A percentile compares a stretch with the other conserved stretches of the same genome.
Evolutionary conservation across 2,888 invertebrate genomes (phyloP).

Genomic region (Quadriops clusia): DNA sequence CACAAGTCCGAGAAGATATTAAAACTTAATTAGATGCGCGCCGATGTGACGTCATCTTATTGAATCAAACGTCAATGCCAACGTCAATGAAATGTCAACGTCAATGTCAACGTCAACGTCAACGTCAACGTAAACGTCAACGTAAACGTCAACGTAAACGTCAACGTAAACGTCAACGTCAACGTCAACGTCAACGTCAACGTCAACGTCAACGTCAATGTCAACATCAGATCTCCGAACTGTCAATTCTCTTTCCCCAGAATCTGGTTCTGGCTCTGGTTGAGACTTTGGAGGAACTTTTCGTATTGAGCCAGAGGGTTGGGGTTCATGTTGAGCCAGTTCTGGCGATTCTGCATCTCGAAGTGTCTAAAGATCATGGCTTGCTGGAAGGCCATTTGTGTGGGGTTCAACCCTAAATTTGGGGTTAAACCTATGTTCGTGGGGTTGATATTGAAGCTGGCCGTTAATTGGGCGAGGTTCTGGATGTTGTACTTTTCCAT

Average conservation of each 20-base stretch:
- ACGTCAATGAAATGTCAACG: too few species aligned
- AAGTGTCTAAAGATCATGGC: slow-evolving; percentile 33
- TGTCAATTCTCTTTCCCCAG: slow-evolving; percentile 27
- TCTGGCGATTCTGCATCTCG: slow-evolving; percentile 33
- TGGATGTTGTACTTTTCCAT: slow-evolving; percentile 35
- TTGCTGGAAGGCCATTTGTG: slow-evolving; percentile 31
- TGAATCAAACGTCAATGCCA: too few species aligned
- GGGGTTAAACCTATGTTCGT: slow-evolving; percentile 14
- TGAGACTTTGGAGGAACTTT: slow-evolving; percentile 33
- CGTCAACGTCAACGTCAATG: too few species aligned
- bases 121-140: too few species aligned
- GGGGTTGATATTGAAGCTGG: slow-evolving; percentile 31
- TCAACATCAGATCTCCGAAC: slow-evolving; percentile 8
- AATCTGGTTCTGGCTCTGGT: slow-evolving; percentile 19
- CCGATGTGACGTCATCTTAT: too few species aligned
- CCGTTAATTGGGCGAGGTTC: slow-evolving; percentile 34
- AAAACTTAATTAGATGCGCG: too few species aligned
- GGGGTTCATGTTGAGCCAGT: slow-evolving; percentile 29
- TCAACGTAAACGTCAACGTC: too few species aligned
- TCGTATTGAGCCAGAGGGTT: slow-evolving; percentile 32
- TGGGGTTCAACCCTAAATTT: slow-evolving; percentile 16
- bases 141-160: too few species aligned
- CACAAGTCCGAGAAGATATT: too few species aligned
- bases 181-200: too few species aligned
- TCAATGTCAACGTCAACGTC: too few species aligned